Evolutionary conservation across 2,797 vertebrate species (phyloP), one percentile per base, ranked within the genome.

Genomic region (Sitta carolinensis): DNA sequence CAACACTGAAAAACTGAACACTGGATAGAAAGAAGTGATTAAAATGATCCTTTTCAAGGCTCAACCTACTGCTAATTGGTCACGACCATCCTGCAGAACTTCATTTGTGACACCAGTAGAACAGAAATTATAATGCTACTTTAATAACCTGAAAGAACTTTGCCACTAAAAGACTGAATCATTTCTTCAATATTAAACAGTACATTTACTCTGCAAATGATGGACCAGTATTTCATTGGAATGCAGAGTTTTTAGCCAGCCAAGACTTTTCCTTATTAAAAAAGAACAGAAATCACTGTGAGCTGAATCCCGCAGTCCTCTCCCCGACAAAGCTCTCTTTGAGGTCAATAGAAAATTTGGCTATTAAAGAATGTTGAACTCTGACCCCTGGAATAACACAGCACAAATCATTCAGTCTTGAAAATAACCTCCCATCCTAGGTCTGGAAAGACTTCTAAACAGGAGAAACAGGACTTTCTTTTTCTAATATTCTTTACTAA

Each of bases 121-220:
- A 96, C 83, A 90, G 91, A 84, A 95, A 93, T 92, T 81, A 90
- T 70, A 90, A 88, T 77, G 70, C 66, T 74, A 79, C 76, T 84
- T 95, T 93, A 96, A 96, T 93, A 96, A 94, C 80, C 80, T 84
- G 68, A 89, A 95, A 90, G 95, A 95, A 91, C 94, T 93, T 91
- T 81, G 57, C 83, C 85, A 73, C 70, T 90, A 84, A 90, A 88
- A 92, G 70, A 84, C 76, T 79, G 87, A 96, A 90, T 90, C 59
- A 91, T 90, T 94, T 84, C 91, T 95, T 96, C 88, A 96, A 87
- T 95, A 93, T 95, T 92, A 93, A 95, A 89, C 94, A 96, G 95
- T 88, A 94, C 94, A 94, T 97, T 97, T 96, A 93, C 70, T 84
- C 85, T 87, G 85, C 81, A 95, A 95, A 68, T 84, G 94, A 96